phyloP scores from a whole-genome alignment of 2,113 vertebrate species.

The Bambusicola thoracicus region DNA sequence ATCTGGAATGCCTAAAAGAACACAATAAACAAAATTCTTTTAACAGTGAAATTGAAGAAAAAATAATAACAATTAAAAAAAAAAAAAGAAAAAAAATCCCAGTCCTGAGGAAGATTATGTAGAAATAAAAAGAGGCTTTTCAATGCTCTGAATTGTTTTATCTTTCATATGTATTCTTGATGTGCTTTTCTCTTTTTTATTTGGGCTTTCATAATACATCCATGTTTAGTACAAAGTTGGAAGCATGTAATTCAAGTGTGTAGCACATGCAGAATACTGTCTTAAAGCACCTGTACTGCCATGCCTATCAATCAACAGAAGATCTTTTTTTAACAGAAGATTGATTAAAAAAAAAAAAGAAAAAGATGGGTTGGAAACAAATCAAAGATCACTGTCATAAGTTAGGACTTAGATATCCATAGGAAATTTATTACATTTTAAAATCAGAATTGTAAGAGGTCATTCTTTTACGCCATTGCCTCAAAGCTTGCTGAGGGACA shows the following conservation, averaged over 20 bases:
- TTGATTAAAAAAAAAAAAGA: background rate
- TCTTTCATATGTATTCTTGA: constrained; percentile 39
- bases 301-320: background rate
- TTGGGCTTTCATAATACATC: constrained; percentile 31
- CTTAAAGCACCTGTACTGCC: background rate
- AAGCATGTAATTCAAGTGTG: background rate
- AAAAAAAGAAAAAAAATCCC: background rate
- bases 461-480: no score
- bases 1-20: constrained; percentile 21
- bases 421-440: background rate
- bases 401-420: background rate
- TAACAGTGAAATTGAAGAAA: constrained; percentile 1
- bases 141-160: constrained; percentile 37
- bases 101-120: background rate
- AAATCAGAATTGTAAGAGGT: no score
- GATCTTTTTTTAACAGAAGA: background rate
- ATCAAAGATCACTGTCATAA: background rate
- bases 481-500: no score
- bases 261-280: background rate
- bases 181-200: constrained; percentile 48
- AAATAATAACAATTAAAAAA: background rate
- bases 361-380: background rate
- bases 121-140: background rate
- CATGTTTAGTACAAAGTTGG: constrained; percentile 26
- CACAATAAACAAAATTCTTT: constrained; percentile 1